Conservation (phyloP, 2,888 invertebrate species). For the Protodeltote pygarga region DNA sequence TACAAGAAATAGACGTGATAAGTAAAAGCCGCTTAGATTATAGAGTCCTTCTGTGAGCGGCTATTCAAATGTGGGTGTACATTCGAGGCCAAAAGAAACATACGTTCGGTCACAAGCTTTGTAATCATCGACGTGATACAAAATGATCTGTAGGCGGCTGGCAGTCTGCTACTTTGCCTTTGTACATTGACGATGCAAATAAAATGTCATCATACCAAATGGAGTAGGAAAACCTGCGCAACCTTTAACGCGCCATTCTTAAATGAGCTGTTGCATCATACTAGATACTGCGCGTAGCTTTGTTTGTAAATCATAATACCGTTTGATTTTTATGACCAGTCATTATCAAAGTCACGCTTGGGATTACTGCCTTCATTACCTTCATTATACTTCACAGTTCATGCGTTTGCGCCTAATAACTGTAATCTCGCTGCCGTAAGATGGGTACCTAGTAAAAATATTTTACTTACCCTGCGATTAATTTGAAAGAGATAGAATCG, state of each 20-base stretch:
- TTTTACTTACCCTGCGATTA: too few relatives aligned
- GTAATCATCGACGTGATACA: conserved; percentile 39
- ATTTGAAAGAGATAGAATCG: too few relatives aligned
- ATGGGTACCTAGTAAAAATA: neutral
- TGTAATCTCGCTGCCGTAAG: conserved; percentile 14
- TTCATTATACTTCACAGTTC: conserved; percentile 2
- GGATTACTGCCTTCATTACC: conserved; percentile 17
- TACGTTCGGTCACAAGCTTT: conserved; percentile 50
- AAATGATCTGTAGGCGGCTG: conserved; percentile 61
- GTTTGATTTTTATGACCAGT: conserved; percentile 30
- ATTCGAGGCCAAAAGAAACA: conserved; percentile 73
- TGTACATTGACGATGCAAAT: conserved; percentile 53
- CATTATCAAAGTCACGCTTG: conserved; percentile 32
- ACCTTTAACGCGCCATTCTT: conserved; percentile 41
- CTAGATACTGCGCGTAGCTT: conserved; percentile 30
- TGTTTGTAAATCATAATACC: conserved; percentile 41
- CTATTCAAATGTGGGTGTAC: conserved; percentile 68
- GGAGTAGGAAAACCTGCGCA: conserved; percentile 47
- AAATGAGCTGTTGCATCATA: conserved; percentile 34
- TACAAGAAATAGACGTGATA: conserved; percentile 19
- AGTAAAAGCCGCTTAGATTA: conserved; percentile 32
- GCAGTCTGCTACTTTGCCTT: conserved; percentile 51
- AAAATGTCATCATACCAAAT: conserved; percentile 56
- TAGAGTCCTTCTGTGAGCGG: conserved; percentile 55
- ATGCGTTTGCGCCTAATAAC: conserved; percentile 10